Conservation (phyloP, 2,888 invertebrate genomes). For the Eristalinus aeneus region DNA sequence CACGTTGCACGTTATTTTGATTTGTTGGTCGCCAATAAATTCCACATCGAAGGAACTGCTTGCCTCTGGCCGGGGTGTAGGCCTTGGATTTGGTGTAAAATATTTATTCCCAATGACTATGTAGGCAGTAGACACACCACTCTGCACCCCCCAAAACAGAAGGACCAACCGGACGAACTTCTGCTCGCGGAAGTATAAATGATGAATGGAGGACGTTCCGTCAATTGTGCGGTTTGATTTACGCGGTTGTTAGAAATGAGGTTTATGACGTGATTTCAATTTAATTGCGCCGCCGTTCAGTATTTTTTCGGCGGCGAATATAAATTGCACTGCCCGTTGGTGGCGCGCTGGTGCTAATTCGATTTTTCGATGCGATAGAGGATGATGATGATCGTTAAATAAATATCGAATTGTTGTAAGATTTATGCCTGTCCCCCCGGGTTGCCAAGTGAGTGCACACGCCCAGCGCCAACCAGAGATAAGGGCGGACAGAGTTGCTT, state of each 20-base stretch:
- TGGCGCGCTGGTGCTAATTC: slow-evolving; percentile 38
- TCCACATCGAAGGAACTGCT: slow-evolving; percentile 20
- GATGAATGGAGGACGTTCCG: slow-evolving; percentile 40
- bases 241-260: slow-evolving; percentile 45
- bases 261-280: slow-evolving; percentile 61
- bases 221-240: slow-evolving; percentile 56
- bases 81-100: slow-evolving; percentile 14
- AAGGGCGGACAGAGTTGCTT: not conserved
- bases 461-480: not conserved
- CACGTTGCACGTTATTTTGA: slow-evolving; percentile 41
- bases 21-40: slow-evolving; percentile 64
- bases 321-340: slow-evolving; percentile 33
- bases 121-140: not conserved
- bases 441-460: not conserved
- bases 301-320: slow-evolving; percentile 15
- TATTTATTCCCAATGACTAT: slow-evolving; percentile 30
- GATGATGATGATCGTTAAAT: slow-evolving; percentile 43
- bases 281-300: slow-evolving; percentile 50
- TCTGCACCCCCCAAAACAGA: not conserved
- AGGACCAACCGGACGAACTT: not conserved
- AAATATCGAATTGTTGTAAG: slow-evolving; percentile 46
- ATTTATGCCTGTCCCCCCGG: slow-evolving; percentile 25
- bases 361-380: slow-evolving; percentile 16
- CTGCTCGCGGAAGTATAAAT: slow-evolving; percentile 16
- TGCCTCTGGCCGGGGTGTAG: not conserved